Percentiles rank a stretch among this genome's conserved stretches.
Conservation (phyloP, 2,113 vertebrate genomes). For the Gambusia holbrooki region DNA sequence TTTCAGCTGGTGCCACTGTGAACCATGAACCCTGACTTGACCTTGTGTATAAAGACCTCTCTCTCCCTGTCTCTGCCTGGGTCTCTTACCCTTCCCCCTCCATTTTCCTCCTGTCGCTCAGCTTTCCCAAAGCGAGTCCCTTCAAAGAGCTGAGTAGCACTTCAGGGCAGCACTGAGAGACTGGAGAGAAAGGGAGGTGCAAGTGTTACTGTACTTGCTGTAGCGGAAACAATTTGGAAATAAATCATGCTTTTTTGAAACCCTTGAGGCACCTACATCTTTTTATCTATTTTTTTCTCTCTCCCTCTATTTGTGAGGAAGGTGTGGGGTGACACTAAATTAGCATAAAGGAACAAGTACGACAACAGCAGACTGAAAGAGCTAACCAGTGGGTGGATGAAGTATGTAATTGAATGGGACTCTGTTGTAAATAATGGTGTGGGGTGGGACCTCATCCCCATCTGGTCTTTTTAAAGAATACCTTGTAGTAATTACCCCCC, state of each 20-base stretch:
- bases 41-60: slow-evolving; percentile 88
- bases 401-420: slow-evolving; percentile 99
- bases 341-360: slow-evolving; percentile 98
- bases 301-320: slow-evolving; percentile 49
- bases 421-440: slow-evolving; percentile 98
- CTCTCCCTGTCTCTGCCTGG: slow-evolving; percentile 30
- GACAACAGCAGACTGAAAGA: slow-evolving; percentile 88
- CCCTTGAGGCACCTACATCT: slow-evolving; percentile 84
- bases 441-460: slow-evolving; percentile 85
- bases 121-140: slow-evolving; percentile 38
- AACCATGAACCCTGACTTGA: slow-evolving; percentile 86
- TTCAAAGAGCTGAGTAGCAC: slow-evolving; percentile 55
- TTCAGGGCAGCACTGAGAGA: slow-evolving; percentile 31
- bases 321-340: slow-evolving; percentile 71
- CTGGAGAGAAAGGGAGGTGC: slow-evolving; percentile 37
- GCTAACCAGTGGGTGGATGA: slow-evolving; percentile 99
- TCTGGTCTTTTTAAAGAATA: slow-evolving; percentile 99
- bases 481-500: slow-evolving; percentile 98
- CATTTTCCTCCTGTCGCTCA: slow-evolving; percentile 36
- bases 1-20: slow-evolving; percentile 92
- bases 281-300: slow-evolving; percentile 70
- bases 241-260: slow-evolving; percentile 89
- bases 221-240: slow-evolving; percentile 94
- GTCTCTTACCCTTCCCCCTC: slow-evolving; percentile 46
- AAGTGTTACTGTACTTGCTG: slow-evolving; percentile 92